A percentile compares a stretch with the other conserved stretches of the same genome.
These are phyloP conservation scores for Corynorhinus townsendii DNA, from an alignment of 2,113 vertebrate species.

Conservation along the genomic window DNA sequence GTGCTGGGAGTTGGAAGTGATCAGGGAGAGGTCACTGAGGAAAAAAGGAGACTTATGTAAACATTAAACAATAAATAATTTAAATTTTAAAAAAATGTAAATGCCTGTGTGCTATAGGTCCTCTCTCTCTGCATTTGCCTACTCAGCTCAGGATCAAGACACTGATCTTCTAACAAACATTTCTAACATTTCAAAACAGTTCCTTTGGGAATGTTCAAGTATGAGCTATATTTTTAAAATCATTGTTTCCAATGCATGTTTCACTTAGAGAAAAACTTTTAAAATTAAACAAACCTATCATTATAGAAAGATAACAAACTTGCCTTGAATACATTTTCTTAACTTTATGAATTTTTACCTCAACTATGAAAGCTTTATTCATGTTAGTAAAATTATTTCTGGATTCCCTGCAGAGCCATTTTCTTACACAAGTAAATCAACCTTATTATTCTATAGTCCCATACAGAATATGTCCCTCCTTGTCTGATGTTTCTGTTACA, in stretches of 20 bases:
- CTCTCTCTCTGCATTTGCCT: too few species aligned
- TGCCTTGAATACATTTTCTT: background rate
- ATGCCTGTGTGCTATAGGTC: too few species aligned
- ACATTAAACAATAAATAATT: too few species aligned
- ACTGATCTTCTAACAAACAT: slow-evolving; percentile 18
- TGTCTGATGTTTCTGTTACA: background rate
- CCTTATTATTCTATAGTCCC: background rate
- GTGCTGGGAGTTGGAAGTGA: too few species aligned
- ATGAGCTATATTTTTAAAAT: slow-evolving; percentile 20
- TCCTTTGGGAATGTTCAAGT: background rate
- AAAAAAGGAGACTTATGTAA: too few species aligned
- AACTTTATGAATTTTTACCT: background rate
- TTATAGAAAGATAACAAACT: slow-evolving; percentile 5
- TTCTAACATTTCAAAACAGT: slow-evolving; percentile 21
- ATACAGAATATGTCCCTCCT: background rate
- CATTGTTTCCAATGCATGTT: background rate
- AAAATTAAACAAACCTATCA: slow-evolving; percentile 36
- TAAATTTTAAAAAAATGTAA: too few species aligned
- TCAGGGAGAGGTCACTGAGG: too few species aligned
- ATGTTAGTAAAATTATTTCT: background rate
- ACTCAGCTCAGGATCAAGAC: background rate
- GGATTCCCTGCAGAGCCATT: background rate
- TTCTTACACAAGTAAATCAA: background rate
- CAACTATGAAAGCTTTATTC: slow-evolving; percentile 3
- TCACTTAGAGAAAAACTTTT: slow-evolving; percentile 35